Conservation (phyloP, 2,888 invertebrate species). For the Nymphalis urticae region DNA sequence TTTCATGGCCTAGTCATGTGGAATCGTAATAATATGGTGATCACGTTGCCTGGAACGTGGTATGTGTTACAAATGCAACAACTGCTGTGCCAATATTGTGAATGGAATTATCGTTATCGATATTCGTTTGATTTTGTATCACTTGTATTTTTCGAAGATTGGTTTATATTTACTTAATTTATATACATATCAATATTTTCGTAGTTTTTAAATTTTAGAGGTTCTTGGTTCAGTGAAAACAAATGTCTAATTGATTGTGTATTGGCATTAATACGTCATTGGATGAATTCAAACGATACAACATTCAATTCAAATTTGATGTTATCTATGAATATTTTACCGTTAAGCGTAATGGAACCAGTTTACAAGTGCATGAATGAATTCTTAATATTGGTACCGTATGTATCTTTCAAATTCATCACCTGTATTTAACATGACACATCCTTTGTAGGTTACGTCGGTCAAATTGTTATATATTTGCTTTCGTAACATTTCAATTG, state of each 20-base stretch:
- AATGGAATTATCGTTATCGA: constrained; percentile 6
- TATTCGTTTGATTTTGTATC: too few relatives aligned
- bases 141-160: too few relatives aligned
- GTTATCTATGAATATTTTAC: constrained; percentile 30
- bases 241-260: too few relatives aligned
- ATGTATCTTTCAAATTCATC: constrained; percentile 12
- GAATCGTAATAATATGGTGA: constrained; percentile 40
- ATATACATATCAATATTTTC: too few relatives aligned
- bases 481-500: too few relatives aligned
- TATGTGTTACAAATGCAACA: constrained; percentile 19
- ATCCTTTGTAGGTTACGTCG: constrained; percentile 2
- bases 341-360: constrained; percentile 35
- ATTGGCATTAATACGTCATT: background rate
- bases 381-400: constrained; percentile 24
- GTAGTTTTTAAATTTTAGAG: too few relatives aligned
- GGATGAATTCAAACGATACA: background rate
- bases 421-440: constrained; percentile 14
- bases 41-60: constrained; percentile 28
- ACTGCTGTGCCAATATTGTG: constrained; percentile 21
- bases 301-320: constrained; percentile 2
- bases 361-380: constrained; percentile 29
- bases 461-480: background rate
- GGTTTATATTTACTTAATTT: too few relatives aligned
- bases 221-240: too few relatives aligned
- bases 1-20: constrained; percentile 57